Base-by-base conservation (phyloP, 2,797 vertebrate genomes). In the Enteromius paludinosus region DNA sequence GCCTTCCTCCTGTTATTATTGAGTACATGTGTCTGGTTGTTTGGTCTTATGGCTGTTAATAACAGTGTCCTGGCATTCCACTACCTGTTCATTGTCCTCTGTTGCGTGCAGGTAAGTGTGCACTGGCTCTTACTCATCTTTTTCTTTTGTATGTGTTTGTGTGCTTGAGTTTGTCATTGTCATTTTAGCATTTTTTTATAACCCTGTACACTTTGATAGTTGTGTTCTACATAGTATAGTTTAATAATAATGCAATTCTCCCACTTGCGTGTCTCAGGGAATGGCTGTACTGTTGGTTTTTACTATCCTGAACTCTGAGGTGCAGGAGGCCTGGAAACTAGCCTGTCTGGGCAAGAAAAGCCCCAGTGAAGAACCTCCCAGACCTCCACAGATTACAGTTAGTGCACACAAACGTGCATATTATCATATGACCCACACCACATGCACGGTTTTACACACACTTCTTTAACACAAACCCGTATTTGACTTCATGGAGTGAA, bases 51-150 rank as follows among this genome's bases (percentile, higher is more conserved):
- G 96, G 97, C 98, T 49, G 96, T 99, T 88, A 99, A 99, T 94
- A 98, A 99, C 95, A 99, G 97, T 90, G 94, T 99, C 91, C 94
- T 99, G 92, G 96, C 96, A 89, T 99, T 99, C 94, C 96, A 99
- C 95, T 99, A 99, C 94, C 96, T 99, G 93, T 97, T 98, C 76
- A 91, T 96, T 82, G 92, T 97, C 87, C 96, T 99, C 90, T 99
- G 97, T 90, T 94, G 97, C 28, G 91, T 99, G 87, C 97, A 99
- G 97, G 98, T 99, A 94, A 89, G 76, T 85, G n/a, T 33, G 45
- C 4, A 14, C 45, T 72, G 45, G 28, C 28, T 52, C 18, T 52
- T 72, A 33, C 10, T 12, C 45, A 5, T 23, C 11, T 33, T n/a
- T 65, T 25, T 20, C 2, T 25, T 62, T 20, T 14, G 15, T 54